A percentile compares a stretch with the other conserved stretches of the same genome.
Evolutionary conservation across 2,888 invertebrate genomes (phyloP).

Genomic region (Incurvaria masculella): DNA sequence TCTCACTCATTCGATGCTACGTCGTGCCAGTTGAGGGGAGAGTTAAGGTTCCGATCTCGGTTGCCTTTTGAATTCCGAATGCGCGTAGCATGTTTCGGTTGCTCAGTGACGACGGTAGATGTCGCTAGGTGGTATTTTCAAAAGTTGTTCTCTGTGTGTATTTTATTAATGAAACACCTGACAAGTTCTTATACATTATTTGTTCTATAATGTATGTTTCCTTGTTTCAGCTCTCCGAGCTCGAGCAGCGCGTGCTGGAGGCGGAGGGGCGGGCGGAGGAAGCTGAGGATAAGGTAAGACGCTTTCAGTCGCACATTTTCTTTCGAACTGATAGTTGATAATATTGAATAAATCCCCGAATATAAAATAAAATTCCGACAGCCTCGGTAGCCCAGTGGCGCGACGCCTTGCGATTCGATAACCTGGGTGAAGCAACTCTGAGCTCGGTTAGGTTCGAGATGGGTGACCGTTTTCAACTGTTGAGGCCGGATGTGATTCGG

Average conservation of each 20-base stretch:
- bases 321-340: too few species aligned
- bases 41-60: neutral
- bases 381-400: too few species aligned
- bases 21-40: neutral
- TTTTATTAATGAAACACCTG: constrained; percentile 1
- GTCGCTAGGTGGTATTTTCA: constrained; percentile 24
- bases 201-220: constrained; percentile 16
- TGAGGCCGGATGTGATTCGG: too few species aligned
- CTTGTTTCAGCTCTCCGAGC: constrained; percentile 86
- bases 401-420: too few species aligned
- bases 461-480: too few species aligned
- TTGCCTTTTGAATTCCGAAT: neutral
- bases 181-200: constrained; percentile 7
- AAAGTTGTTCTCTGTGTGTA: neutral
- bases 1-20: too few species aligned
- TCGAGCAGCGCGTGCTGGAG: constrained; percentile 89
- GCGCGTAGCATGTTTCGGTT: too few species aligned
- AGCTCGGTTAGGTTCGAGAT: too few species aligned
- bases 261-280: constrained; percentile 91
- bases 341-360: too few species aligned
- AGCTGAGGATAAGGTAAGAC: constrained; percentile 89
- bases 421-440: too few species aligned
- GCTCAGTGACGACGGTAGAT: constrained; percentile 23
- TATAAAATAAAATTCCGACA: too few species aligned
- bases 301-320: too few species aligned